These are phyloP conservation scores for Sapajus apella DNA, from an alignment of 2,113 vertebrate genomes.

Conservation along the genomic window DNA sequence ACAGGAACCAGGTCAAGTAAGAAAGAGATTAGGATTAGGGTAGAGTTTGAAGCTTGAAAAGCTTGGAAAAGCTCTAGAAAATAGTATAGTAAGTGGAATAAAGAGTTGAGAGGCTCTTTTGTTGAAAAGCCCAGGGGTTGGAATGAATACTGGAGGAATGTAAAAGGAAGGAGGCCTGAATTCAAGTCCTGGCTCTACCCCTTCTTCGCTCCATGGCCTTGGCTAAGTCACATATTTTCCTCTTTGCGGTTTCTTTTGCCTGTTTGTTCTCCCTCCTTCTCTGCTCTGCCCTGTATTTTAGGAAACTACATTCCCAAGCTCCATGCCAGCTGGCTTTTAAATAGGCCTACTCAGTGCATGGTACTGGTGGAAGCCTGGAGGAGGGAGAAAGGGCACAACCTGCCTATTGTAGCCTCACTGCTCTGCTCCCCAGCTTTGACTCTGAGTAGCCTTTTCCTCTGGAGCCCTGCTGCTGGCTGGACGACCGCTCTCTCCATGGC, in stretches of 20 bases:
- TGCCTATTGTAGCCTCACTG: rapidly evolving
- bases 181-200: neutral
- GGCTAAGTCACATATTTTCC: neutral
- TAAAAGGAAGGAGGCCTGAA: neutral
- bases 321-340: neutral
- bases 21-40: neutral
- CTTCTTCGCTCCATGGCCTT: neutral
- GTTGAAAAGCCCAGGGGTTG: neutral
- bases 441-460: neutral
- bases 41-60: neutral
- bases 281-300: neutral
- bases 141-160: neutral
- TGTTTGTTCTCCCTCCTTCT: neutral
- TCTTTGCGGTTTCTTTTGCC: neutral
- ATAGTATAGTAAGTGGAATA: neutral
- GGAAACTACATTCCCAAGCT: neutral
- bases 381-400: neutral
- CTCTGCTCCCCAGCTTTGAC: neutral
- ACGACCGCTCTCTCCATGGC: neutral
- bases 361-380: neutral
- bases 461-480: neutral
- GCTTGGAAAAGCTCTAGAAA: neutral
- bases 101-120: neutral
- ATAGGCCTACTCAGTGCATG: neutral
- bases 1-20: neutral